A percentile compares a stretch with the other conserved stretches of the same genome.
These are phyloP conservation scores for Micrasema minimum DNA, from an alignment of 1,140 invertebrate species.

Conservation along the genomic window DNA sequence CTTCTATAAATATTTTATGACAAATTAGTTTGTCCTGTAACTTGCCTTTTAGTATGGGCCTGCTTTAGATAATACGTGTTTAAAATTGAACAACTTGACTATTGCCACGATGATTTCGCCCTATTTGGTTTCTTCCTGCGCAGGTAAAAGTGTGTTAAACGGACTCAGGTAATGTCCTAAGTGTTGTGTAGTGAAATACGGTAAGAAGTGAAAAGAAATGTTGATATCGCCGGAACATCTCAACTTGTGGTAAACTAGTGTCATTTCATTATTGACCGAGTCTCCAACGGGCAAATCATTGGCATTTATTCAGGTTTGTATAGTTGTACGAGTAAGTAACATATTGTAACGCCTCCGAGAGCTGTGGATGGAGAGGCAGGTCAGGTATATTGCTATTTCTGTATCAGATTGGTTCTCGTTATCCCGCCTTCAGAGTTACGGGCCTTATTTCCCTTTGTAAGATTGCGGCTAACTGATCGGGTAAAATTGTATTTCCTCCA, in stretches of 20 bases:
- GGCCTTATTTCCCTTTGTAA: neutral
- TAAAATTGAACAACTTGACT: conserved; percentile 10
- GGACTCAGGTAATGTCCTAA: conserved; percentile 2
- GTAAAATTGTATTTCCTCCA: conserved; percentile 19
- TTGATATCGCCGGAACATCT: neutral
- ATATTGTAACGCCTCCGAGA: neutral
- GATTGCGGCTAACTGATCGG: conserved; percentile 21
- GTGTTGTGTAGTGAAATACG: conserved; percentile 19
- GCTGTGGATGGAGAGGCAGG: conserved; percentile 1
- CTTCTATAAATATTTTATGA: no score
- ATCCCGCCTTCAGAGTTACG: neutral
- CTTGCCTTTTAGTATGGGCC: no score
- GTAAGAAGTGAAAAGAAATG: neutral
- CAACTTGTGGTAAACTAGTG: conserved; percentile 22
- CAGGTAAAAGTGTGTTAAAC: conserved; percentile 19
- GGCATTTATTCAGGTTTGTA: conserved; percentile 32
- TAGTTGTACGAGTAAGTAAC: neutral
- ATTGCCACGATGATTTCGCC: conserved; percentile 30
- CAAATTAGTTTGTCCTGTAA: no score
- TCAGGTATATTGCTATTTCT: conserved; percentile 9
- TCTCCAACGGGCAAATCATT: conserved; percentile 36
- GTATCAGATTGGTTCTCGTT: no score
- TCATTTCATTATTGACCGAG: conserved; percentile 10
- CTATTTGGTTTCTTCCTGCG: conserved; percentile 10
- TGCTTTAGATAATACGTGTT: neutral